These are phyloP conservation scores for Lycia hirtaria DNA, from an alignment of 2,888 invertebrate genomes.

Conservation along the genomic window DNA sequence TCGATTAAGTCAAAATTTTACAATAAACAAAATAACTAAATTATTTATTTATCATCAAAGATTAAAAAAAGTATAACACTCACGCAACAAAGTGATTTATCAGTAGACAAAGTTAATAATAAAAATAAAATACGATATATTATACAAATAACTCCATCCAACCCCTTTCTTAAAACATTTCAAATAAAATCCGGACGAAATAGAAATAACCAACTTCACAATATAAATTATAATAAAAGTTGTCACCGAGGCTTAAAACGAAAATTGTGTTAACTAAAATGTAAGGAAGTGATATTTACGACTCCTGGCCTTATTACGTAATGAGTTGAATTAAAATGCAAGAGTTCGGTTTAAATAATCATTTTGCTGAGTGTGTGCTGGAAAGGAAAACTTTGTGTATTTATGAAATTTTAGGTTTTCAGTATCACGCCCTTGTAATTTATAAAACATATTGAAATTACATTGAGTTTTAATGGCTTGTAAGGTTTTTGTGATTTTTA, in stretches of 20 bases:
- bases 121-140: too few species aligned
- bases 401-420: background rate
- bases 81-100: too few species aligned
- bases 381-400: background rate
- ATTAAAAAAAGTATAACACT: too few species aligned
- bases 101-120: too few species aligned
- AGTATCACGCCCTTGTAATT: too few species aligned
- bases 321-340: slow-evolving; percentile 35
- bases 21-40: too few species aligned
- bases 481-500: too few species aligned
- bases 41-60: too few species aligned
- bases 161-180: slow-evolving; percentile 17
- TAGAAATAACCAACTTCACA: slow-evolving; percentile 38
- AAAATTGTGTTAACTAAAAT: slow-evolving; percentile 78
- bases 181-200: slow-evolving; percentile 26
- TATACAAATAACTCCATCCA: slow-evolving; percentile 24
- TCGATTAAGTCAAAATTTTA: too few species aligned
- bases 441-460: too few species aligned
- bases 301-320: slow-evolving; percentile 40
- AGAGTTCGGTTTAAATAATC: slow-evolving; percentile 26
- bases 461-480: too few species aligned
- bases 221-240: slow-evolving; percentile 77
- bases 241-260: slow-evolving; percentile 76
- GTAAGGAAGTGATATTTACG: slow-evolving; percentile 83
- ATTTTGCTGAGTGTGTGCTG: slow-evolving; percentile 17